Base-by-base conservation (phyloP, 2,888 invertebrate species). In the Drosophila leonis region DNA sequence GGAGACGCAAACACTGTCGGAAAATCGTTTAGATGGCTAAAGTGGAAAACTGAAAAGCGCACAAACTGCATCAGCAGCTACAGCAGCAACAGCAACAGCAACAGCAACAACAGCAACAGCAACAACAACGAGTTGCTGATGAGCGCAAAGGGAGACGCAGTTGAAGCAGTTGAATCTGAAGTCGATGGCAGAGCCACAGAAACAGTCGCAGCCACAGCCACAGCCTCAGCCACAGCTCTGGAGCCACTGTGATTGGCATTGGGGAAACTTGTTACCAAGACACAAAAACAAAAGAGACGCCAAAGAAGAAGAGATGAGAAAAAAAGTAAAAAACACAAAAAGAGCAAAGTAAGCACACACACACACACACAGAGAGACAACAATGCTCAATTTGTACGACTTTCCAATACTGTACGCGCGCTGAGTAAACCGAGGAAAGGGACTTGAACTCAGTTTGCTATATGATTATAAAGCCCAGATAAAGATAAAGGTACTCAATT, bases 1-100 rank as follows among this genome's bases (percentile, higher is more conserved):
- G 55, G 31, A 63, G 62, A 55, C 15, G 61, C 61, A 71, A 48
- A 46, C 62, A 54, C 48, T 60, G 49, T 65, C 66, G 72, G 75
- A 75, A 75, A 75, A 77, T 75, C 77, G 75, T 77, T 77, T 75
- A 77, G 72, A 77, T 41, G 72, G 49, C 78, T 66, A 75, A 75
- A 75, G 75, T 77, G 78, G 66, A 75, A 78, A 77, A 77, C 75
- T 72, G 73, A 75, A 75, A 72, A 77, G 62, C 65, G 75, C 75
- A 77, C 75, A 77, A 72, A 33, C 62, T 75, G 62, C 75, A 54
- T 65, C 20, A 39, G 54, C 54, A 71, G 27, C 60, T 69, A 12
- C 54, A 41, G 33, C 62, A n/a, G n/a, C 39, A n/a, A n/a, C n/a
- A n/a, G n/a, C n/a, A n/a, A n/a, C n/a, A n/a, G n/a, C n/a, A n/a